Conservation (phyloP, 2,113 vertebrate species). For the Empidonax alnorum region DNA sequence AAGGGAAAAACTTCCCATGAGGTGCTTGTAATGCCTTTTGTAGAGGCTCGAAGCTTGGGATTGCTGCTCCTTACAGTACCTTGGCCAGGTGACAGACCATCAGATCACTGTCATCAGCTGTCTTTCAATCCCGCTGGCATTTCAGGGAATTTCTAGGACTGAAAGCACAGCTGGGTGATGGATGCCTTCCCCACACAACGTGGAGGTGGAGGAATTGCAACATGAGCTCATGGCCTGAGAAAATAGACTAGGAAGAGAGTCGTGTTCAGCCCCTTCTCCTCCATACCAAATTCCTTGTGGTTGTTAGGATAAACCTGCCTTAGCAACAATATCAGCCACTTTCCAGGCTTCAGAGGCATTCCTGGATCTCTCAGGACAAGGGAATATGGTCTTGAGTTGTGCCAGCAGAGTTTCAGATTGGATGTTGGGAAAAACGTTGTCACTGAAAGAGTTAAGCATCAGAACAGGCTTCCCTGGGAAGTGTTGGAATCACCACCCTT, state of each 20-base stretch:
- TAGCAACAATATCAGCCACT: neutral
- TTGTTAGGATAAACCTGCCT: neutral
- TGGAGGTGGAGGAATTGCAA: neutral
- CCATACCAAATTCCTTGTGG: neutral
- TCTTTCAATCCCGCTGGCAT: neutral
- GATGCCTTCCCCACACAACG: fast-evolving
- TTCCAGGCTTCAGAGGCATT: neutral
- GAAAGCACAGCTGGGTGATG: neutral
- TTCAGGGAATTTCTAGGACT: neutral
- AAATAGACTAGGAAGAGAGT: neutral
- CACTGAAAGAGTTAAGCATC: neutral
- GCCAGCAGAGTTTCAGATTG: neutral
- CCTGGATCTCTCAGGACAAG: neutral
- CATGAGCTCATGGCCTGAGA: neutral
- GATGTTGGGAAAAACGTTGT: too few species aligned
- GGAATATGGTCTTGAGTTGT: neutral
- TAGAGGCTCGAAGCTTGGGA: neutral
- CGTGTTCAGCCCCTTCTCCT: neutral
- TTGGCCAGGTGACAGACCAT: neutral
- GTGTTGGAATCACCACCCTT: neutral
- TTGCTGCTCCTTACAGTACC: fast-evolving
- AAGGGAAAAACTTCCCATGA: neutral
- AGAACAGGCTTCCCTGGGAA: neutral
- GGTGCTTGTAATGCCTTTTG: neutral
- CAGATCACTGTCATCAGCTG: neutral